Evolutionary conservation across 2,888 invertebrate species (phyloP), one percentile per base, ranked within the genome.

Genomic region (Troilus luridus): DNA sequence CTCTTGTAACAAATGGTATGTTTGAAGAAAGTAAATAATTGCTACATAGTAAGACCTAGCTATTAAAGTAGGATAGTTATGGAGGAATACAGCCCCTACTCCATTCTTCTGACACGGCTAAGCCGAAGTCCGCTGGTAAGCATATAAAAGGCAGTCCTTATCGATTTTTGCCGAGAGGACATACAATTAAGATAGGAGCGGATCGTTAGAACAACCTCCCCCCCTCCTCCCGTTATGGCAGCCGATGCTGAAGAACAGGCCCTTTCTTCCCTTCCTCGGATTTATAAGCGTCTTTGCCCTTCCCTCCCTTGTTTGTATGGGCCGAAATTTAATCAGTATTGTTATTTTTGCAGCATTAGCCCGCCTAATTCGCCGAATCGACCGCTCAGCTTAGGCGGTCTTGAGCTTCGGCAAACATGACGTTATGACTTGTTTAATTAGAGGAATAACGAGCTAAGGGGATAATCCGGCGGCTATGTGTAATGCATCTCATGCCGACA

Each of bases 121-220:
- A 8, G 17, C 17, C 72, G 17, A 77, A 77, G 72, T 24, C 67
- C 17, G 24, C 27, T 19, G 41, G 14, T 77, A 85, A n/a, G 85
- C 56, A 85, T 58, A 85, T 85, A 85, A 85, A 85, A 85, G 85
- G 56, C 56, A 85, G 85, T 19, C 56, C 54, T 56, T 56, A 85
- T 85, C 56, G 85, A 85, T 85, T 85, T 85, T 85, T 85, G 89
- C 62, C 62, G 56, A 64, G 64, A 64, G 89, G 64, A 64, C 62
- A 64, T 64, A 89, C 89, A 89, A 89, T 89, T 62, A 89, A 64
- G 89, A 89, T 67, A 88, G 88, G 3, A 27, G 24, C 8, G 62
- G 89, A 89, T 89, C 64, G 89, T 89, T 89, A 89, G 67, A n/a
- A n/a, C n/a, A n/a, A 41, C 88, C 41, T 27, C 41, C 59, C 60